These are phyloP conservation scores for Perizoma affinitatum DNA, from an alignment of 2,888 invertebrate species.

Conservation along the genomic window DNA sequence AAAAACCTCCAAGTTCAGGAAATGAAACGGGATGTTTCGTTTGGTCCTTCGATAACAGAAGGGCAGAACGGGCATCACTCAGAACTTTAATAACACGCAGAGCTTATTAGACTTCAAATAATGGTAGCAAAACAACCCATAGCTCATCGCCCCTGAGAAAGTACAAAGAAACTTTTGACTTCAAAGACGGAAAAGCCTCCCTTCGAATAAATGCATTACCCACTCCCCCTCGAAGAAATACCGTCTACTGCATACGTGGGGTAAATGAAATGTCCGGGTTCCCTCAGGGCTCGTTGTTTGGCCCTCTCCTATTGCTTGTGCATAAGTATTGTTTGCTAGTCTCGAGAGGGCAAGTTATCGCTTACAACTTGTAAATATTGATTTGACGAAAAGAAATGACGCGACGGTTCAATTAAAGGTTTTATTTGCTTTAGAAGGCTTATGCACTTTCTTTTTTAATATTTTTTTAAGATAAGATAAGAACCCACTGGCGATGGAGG, in stretches of 20 bases:
- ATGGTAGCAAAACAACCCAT: slow-evolving; percentile 36
- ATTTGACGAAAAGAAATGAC: slow-evolving; percentile 44
- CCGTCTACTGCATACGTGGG: slow-evolving; percentile 56
- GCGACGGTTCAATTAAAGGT: slow-evolving; percentile 26
- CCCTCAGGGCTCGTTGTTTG: slow-evolving; percentile 58
- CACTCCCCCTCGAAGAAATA: slow-evolving; percentile 46
- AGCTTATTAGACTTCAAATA: slow-evolving; percentile 35
- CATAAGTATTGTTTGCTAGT: slow-evolving; percentile 62
- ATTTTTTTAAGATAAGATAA: too few species aligned
- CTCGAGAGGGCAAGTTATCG: slow-evolving; percentile 55
- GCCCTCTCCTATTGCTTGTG: slow-evolving; percentile 47
- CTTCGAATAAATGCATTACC: slow-evolving; percentile 56
- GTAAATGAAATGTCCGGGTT: slow-evolving; percentile 66
- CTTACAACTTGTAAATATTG: slow-evolving; percentile 74
- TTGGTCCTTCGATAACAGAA: slow-evolving; percentile 4
- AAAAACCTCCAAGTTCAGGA: too few species aligned
- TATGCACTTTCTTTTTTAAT: not conserved
- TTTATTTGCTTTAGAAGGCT: slow-evolving; percentile 32
- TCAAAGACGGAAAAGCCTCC: slow-evolving; percentile 46
- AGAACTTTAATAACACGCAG: slow-evolving; percentile 32
- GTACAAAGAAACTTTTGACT: slow-evolving; percentile 45
- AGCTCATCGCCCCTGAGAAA: slow-evolving; percentile 17
- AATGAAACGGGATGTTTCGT: slow-evolving; percentile 2
- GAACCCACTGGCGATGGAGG: too few species aligned
- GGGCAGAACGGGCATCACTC: slow-evolving; percentile 15